A percentile compares a stretch with the other conserved stretches of the same genome.
Conservation (phyloP, 2,113 vertebrate species). For the Neolamprologus sp. region DNA sequence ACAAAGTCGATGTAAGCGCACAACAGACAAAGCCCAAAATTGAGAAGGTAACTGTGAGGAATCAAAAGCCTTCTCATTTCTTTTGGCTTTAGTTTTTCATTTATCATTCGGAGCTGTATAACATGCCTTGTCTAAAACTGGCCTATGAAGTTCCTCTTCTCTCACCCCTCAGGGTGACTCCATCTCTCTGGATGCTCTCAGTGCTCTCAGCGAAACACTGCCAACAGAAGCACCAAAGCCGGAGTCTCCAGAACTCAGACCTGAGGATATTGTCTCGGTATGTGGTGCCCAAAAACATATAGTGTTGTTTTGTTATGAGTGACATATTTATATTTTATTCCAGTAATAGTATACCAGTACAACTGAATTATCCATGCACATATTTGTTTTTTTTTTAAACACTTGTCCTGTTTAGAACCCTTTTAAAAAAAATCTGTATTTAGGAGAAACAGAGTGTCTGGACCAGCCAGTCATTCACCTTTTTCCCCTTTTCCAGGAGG, state of each 20-base stretch:
- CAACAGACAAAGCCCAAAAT: neutral
- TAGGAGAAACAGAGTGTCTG: neutral
- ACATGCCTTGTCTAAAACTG: neutral
- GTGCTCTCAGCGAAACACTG: constrained; percentile 44
- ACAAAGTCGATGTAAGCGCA: neutral
- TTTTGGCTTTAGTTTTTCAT: neutral
- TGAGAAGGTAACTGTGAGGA: neutral
- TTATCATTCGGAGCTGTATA: neutral
- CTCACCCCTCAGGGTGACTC: constrained; percentile 13
- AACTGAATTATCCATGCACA: neutral
- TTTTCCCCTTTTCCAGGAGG: constrained; percentile 37
- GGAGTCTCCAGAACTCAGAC: constrained; percentile 47
- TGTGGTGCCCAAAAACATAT: neutral
- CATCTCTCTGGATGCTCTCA: constrained; percentile 54
- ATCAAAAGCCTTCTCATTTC: neutral
- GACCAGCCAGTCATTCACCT: neutral
- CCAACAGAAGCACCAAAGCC: constrained; percentile 29
- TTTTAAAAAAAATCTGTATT: neutral
- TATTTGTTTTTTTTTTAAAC: neutral
- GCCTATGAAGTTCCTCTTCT: neutral
- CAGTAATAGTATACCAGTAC: neutral
- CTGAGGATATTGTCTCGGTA: constrained; percentile 50
- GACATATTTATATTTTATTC: neutral
- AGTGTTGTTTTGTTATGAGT: neutral
- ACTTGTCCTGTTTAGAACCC: neutral